A percentile compares a stretch with the other conserved stretches of the same genome.
Conservation (phyloP, 2,797 vertebrate genomes). For the Myiotriccus ornatus region DNA sequence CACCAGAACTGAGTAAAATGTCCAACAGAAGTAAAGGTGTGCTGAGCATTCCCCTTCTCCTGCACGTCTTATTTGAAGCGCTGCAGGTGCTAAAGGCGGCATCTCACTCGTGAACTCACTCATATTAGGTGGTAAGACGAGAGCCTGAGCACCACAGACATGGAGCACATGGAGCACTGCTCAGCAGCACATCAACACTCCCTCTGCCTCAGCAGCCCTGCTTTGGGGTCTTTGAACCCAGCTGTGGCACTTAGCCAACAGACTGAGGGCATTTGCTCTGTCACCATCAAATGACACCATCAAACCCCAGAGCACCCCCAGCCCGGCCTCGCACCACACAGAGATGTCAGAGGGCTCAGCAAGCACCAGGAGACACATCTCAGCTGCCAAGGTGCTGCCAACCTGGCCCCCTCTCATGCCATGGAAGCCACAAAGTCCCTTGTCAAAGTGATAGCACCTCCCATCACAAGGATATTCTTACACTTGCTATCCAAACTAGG, state of each 20-base stretch:
- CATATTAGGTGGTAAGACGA: rapidly evolving
- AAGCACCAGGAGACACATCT: neutral
- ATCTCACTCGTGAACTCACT: rapidly evolving
- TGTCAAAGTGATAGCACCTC: neutral
- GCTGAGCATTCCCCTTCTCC: neutral
- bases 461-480: too few species aligned
- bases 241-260: neutral
- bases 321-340: neutral
- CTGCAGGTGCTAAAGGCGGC: neutral
- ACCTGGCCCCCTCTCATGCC: neutral
- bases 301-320: neutral
- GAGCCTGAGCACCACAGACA: neutral
- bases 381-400: neutral
- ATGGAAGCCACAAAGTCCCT: neutral
- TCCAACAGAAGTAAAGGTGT: neutral
- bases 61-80: rapidly evolving
- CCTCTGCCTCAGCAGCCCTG: neutral
- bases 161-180: too few species aligned
- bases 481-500: neutral
- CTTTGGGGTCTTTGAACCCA: neutral
- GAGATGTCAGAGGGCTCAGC: neutral
- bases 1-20: neutral
- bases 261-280: neutral
- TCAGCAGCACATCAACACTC: neutral
- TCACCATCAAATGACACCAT: neutral